Base-by-base conservation (phyloP, 2,113 vertebrate species). In the Emydocephalus ijimae region DNA sequence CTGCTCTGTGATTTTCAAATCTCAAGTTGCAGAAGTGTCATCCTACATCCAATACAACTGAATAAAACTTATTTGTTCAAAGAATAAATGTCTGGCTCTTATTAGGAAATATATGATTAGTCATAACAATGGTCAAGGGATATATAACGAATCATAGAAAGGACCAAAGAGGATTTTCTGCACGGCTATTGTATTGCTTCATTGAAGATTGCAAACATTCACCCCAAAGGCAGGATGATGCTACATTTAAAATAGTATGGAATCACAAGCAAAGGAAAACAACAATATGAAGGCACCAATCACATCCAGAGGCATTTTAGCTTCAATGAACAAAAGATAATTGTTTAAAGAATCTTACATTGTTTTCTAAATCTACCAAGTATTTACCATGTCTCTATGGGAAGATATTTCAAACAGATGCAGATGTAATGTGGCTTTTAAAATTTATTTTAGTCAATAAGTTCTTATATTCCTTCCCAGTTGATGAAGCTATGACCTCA, bases 11-110 rank as follows among this genome's bases (percentile, higher is more conserved):
- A 94, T 93, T 96, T 94, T 92, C 14, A 94, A 88, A 87, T 94
- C 93, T 94, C 59, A 0, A 81, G 74, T 29, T 93, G 92, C 94
- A 94, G 95, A 95, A 95, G 94, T 93, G 93, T 88, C 93, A 85
- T 55, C 34, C 69, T 23, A 91, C 92, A 95, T 90, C 88, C 92
- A 85, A 94, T 92, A 94, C 93, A 92, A 88, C 92, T 91, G 89
- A 52, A 92, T 45, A 90, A 21, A 92, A 94, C n/a, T 29, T 94
- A 90, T 95, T 94, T 95, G 29, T 91, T 95, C 91, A 92, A 93
- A 94, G 85, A 94, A 94, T 92, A n/a, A 91, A 93, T 94, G 24
- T 59, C 87, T 92, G 90, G 93, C 93, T 95, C 4, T 94, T 59
- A 93, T 94, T 90, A 95, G 94, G 88, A 43, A 92, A 93, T 90